Conservation (phyloP, 2,113 vertebrate genomes). For the Xiphophorus maculatus region DNA sequence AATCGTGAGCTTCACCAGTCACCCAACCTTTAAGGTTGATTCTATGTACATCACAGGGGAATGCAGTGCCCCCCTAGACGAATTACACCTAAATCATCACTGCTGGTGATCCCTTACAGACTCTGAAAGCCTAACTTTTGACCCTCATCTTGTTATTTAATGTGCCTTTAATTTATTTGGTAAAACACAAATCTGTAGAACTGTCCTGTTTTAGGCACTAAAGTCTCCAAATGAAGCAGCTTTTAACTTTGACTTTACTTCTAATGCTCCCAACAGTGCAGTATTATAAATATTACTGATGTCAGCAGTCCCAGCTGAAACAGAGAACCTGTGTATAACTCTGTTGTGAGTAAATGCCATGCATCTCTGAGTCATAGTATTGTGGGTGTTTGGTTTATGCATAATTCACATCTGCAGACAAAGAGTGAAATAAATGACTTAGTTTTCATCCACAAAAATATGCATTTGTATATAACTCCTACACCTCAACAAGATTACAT, state of each 20-base stretch:
- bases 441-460: background rate
- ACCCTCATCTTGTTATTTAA: background rate
- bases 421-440: background rate
- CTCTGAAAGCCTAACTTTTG: background rate
- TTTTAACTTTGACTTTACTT: background rate
- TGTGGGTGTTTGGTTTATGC: constrained; percentile 23
- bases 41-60: background rate
- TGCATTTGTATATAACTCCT: too few relatives aligned
- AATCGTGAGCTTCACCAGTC: too few relatives aligned
- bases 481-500: background rate
- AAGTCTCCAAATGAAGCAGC: constrained; percentile 8
- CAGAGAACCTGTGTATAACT: background rate
- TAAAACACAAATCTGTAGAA: background rate
- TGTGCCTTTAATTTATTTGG: constrained; percentile 4
- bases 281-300: constrained; percentile 1
- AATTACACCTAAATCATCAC: background rate
- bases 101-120: background rate
- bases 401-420: constrained; percentile 13
- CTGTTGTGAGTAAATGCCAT: constrained; percentile 17
- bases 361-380: constrained; percentile 14
- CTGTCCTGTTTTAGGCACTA: background rate
- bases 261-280: background rate
- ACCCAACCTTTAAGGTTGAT: background rate
- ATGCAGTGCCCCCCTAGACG: background rate
- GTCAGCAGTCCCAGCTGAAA: background rate